Conservation (phyloP, 2,113 vertebrate species). For the Ardeotis arabs region DNA sequence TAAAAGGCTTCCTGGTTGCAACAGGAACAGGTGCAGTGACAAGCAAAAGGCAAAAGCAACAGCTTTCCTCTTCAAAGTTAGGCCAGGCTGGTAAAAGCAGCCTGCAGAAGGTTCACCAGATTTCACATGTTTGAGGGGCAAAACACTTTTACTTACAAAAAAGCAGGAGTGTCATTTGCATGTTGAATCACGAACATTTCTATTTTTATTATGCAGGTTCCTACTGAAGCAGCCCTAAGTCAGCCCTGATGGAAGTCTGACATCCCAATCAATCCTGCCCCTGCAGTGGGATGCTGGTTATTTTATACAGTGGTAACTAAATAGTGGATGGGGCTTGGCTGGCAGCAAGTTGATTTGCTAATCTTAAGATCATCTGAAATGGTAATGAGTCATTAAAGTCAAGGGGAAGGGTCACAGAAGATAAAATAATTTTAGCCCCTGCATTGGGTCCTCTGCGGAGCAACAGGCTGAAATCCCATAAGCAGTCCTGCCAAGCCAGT, state of each 20-base stretch:
- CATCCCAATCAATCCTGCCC: neutral
- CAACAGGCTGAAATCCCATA: neutral
- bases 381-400: neutral
- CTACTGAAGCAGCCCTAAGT: neutral
- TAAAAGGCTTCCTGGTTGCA: neutral
- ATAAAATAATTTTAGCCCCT: neutral
- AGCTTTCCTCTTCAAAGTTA: neutral
- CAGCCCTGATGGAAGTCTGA: neutral
- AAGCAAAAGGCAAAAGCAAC: conserved; percentile 1
- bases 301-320: neutral
- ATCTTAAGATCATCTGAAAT: neutral
- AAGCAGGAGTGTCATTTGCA: neutral
- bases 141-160: neutral
- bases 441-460: neutral
- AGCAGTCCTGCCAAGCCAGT: neutral
- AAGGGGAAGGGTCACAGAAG: neutral
- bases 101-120: neutral
- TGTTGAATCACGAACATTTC: neutral
- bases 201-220: neutral
- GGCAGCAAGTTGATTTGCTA: neutral
- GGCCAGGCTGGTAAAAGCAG: neutral
- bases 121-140: neutral
- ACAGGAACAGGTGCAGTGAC: neutral
- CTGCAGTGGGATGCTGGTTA: neutral
- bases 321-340: neutral